These are phyloP conservation scores for Calephelis nemesis DNA, from an alignment of 1,140 invertebrate genomes.

Conservation along the genomic window DNA sequence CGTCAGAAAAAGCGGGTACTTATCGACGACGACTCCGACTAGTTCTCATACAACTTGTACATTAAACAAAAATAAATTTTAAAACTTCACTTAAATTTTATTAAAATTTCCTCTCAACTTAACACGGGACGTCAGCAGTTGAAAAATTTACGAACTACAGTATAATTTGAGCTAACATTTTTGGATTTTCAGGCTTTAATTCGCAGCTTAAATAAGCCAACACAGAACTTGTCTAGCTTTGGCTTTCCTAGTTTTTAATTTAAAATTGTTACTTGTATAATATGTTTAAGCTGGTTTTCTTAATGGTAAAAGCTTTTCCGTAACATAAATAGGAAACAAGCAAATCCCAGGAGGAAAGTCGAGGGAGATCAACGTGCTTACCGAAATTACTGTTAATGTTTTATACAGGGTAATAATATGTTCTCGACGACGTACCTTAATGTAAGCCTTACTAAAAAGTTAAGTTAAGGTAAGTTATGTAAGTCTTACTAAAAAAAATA, in stretches of 20 bases:
- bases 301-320: too few species aligned
- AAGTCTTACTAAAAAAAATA: too few species aligned
- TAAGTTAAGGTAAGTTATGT: too few species aligned
- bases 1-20: conserved; percentile 40
- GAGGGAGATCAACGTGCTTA: too few species aligned
- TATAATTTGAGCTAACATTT: conserved; percentile 32
- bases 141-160: conserved; percentile 31
- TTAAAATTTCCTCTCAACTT: conserved; percentile 30
- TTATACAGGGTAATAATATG: too few species aligned
- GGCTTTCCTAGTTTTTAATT: conserved; percentile 3
- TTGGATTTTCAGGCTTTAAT: background rate
- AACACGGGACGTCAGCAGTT: conserved; percentile 27
- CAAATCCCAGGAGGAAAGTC: too few species aligned
- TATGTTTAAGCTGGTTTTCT: too few species aligned
- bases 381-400: too few species aligned
- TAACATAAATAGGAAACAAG: too few species aligned
- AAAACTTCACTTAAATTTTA: conserved; percentile 28
- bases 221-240: background rate
- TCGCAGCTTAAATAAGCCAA: conserved; percentile 2
- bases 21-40: conserved; percentile 43
- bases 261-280: background rate
- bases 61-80: conserved; percentile 24
- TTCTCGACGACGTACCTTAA: too few species aligned
- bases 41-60: conserved; percentile 22
- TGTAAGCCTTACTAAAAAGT: too few species aligned